Evolutionary conservation across 2,797 vertebrate species (phyloP).

Genomic region (Holocentrus rufus): DNA sequence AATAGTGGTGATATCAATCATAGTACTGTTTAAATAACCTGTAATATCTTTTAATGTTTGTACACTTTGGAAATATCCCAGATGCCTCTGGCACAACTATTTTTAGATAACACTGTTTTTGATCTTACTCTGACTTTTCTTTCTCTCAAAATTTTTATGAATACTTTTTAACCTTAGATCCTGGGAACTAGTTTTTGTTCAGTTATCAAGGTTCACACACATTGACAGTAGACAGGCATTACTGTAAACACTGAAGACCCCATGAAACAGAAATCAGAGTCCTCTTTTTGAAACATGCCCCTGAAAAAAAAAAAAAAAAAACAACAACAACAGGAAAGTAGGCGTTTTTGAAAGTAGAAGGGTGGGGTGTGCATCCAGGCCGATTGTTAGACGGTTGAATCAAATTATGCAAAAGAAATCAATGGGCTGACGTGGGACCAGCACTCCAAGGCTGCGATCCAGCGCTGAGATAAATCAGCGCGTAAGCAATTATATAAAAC

Average conservation of each 20-base stretch:
- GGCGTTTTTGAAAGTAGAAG: slow-evolving; percentile 14
- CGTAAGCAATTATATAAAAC: slow-evolving; percentile 15
- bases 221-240: slow-evolving; percentile 24
- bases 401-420: slow-evolving; percentile 18
- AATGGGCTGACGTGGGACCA: slow-evolving; percentile 19
- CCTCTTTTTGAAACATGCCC: background rate
- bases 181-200: slow-evolving; percentile 69
- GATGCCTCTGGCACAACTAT: slow-evolving; percentile 83
- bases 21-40: slow-evolving; percentile 73
- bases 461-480: slow-evolving; percentile 13
- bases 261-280: slow-evolving; percentile 3
- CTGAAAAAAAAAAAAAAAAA: background rate
- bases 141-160: slow-evolving; percentile 76
- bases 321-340: slow-evolving; percentile 10
- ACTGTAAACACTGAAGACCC: slow-evolving; percentile 19
- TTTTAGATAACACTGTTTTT: slow-evolving; percentile 80
- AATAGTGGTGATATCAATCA: slow-evolving; percentile 45
- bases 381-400: slow-evolving; percentile 38
- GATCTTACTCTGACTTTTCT: slow-evolving; percentile 77
- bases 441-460: slow-evolving; percentile 31
- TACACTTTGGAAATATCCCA: slow-evolving; percentile 85
- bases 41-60: slow-evolving; percentile 88
- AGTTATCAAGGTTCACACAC: slow-evolving; percentile 29
- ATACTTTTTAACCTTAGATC: slow-evolving; percentile 65
- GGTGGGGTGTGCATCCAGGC: slow-evolving; percentile 4